Evolutionary conservation across 2,113 vertebrate species (phyloP).

Genomic region (Malaclemys terrapin): DNA sequence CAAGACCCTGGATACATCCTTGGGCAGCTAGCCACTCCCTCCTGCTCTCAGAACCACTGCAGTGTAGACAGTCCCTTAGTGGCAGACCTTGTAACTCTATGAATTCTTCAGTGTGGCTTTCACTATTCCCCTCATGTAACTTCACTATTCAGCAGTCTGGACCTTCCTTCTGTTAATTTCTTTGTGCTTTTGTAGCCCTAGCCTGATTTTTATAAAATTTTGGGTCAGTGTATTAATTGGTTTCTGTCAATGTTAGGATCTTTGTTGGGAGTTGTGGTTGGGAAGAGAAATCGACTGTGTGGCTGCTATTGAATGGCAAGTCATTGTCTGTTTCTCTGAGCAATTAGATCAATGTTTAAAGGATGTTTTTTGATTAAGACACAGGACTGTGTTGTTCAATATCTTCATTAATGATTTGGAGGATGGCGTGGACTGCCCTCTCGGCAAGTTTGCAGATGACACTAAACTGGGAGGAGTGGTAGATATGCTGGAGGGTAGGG

Average conservation of each 20-base stretch:
- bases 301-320: too few species aligned
- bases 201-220: rapidly evolving
- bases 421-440: too few species aligned
- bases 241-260: rapidly evolving
- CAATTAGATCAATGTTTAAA: rapidly evolving
- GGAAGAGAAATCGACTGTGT: neutral
- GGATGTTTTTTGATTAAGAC: neutral
- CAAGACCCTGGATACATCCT: neutral
- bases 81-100: neutral
- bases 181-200: neutral
- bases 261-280: neutral
- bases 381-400: neutral
- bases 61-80: neutral
- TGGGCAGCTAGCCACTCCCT: neutral
- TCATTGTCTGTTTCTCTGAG: neutral
- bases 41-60: neutral
- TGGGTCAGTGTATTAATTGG: rapidly evolving
- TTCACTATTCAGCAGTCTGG: neutral
- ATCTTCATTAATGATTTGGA: too few species aligned
- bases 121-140: too few species aligned
- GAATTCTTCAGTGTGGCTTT: neutral
- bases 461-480: too few species aligned
- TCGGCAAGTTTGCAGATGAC: too few species aligned
- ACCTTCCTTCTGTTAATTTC: neutral
- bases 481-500: too few species aligned